Evolutionary conservation across 2,797 vertebrate genomes (phyloP).

Genomic region (Alexandromys oeconomus): DNA sequence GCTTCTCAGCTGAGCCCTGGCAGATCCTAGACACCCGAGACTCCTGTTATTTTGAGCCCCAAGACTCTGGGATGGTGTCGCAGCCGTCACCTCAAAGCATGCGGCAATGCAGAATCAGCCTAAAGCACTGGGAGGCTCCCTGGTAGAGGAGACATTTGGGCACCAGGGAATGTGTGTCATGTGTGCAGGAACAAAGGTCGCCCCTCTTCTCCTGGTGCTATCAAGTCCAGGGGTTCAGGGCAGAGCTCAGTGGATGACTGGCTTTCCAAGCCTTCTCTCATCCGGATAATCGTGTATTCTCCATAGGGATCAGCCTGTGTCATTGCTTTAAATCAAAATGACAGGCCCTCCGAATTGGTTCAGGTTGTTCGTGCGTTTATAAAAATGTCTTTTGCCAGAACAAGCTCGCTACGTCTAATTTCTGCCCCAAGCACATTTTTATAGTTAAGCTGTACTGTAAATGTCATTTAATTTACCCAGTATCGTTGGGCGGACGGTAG

Average conservation of each 20-base stretch:
- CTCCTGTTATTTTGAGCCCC: background rate
- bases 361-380: constrained; percentile 78
- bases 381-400: constrained; percentile 74
- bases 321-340: constrained; percentile 80
- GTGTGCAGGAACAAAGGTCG: background rate
- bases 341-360: constrained; percentile 71
- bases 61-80: background rate
- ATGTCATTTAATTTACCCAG: constrained; percentile 79
- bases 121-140: background rate
- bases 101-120: background rate
- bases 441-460: constrained; percentile 81
- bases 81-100: background rate
- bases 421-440: constrained; percentile 76
- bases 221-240: background rate
- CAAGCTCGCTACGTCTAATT: constrained; percentile 77
- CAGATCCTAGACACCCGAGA: background rate
- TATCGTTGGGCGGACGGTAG: background rate
- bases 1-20: background rate
- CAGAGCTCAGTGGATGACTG: background rate
- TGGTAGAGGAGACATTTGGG: background rate
- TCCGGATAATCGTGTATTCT: constrained; percentile 63
- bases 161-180: fast-evolving
- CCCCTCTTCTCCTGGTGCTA: background rate
- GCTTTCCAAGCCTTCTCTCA: constrained; percentile 65
- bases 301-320: constrained; percentile 72